Evolutionary conservation across 2,113 vertebrate species (phyloP), one percentile per base, ranked within the genome.

Genomic region (Lophius piscatorius): DNA sequence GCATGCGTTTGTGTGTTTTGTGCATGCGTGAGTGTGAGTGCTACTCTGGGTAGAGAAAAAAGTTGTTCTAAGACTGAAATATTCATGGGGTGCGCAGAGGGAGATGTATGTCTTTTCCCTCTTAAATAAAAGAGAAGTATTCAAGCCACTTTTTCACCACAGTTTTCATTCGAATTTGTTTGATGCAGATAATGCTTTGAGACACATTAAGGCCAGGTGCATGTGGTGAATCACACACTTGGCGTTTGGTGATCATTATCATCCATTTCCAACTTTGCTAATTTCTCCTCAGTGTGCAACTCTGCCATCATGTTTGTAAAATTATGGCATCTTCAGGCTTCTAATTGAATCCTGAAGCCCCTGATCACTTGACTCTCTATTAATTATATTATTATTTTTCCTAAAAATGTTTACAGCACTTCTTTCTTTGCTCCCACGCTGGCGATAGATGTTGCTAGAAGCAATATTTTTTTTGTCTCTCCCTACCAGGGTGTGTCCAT

Each of bases 81-180:
- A 89, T 87, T 87, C 41, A 87, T 86, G 63, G 16, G 17, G 23
- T 33, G 52, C 1, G 18, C 71, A 12, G 49, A 62, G 64, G 64
- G 64, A 83, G 51, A 56, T 72, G 73, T 70, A 64, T 34, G 61
- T 77, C 66, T 78, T 75, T 74, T 60, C 41, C 59, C 55, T 64
- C 51, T 54, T 79, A 69, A 82, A 84, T 84, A 82, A 81, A 85
- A 83, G 20, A 74, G 59, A 54, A 38, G 52, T 70, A 76, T 77
- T 72, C n/a, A 4, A 69, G 41, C 52, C 39, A 45, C 59, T 65
- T 64, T 66, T 61, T 45, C n/a, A 20, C 28, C 41, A 36, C 28
- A 22, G 2, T 67, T 65, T 76, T 57, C 34, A 31, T 83, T 28
- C 49, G 17, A 50, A 62, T 70, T 70, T 55, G 29, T 50, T 44